Conservation (phyloP, 2,888 invertebrate species). For the Uropetala carovei region DNA sequence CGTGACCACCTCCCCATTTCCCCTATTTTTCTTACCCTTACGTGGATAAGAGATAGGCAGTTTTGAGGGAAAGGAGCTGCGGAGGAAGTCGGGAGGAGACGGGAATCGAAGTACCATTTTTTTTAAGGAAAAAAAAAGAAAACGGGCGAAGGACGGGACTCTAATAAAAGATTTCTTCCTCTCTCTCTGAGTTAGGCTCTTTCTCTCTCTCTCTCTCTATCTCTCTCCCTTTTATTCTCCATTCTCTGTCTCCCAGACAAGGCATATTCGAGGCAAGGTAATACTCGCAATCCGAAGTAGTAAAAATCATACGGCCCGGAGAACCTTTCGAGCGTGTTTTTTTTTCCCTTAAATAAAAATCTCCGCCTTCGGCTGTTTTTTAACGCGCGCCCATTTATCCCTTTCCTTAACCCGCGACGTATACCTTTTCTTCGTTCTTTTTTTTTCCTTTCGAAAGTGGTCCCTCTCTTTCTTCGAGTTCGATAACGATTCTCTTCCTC, state of each 20-base stretch:
- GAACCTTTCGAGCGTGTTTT: not conserved
- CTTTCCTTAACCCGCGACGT: too few relatives aligned
- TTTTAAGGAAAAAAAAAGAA: too few relatives aligned
- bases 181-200: not conserved
- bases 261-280: conserved; percentile 1
- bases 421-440: too few relatives aligned
- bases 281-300: not conserved
- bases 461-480: too few relatives aligned
- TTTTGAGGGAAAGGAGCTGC: not conserved
- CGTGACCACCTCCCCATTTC: not conserved
- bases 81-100: too few relatives aligned
- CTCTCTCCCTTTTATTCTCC: not conserved
- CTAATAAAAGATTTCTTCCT: not conserved
- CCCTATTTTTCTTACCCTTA: not conserved
- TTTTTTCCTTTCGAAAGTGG: too few relatives aligned
- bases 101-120: too few relatives aligned
- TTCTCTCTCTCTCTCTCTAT: not conserved
- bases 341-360: not conserved
- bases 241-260: not conserved
- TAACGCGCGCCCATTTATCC: too few relatives aligned
- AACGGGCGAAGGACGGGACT: not conserved
- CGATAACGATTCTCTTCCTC: too few relatives aligned
- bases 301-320: not conserved
- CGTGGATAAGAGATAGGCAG: not conserved
- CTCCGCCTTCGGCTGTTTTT: too few relatives aligned